Base-by-base conservation (phyloP, 2,888 invertebrate species). In the Elysia crispata region DNA sequence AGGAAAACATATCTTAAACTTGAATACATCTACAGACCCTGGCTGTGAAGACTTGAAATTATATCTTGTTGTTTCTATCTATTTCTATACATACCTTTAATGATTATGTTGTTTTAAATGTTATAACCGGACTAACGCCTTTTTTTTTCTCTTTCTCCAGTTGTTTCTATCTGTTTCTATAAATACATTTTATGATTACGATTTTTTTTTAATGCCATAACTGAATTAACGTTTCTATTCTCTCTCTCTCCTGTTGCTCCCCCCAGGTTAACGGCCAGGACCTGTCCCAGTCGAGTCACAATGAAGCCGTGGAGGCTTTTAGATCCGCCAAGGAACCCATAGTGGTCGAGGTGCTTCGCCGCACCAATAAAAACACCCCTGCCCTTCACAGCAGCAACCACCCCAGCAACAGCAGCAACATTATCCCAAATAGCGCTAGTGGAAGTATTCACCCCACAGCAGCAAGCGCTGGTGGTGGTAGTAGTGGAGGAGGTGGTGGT, bases 261-360 rank as follows among this genome's bases (percentile, higher is more conserved):
- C 86, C 87, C 0, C 88, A 92, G 92, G 91, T 92, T 81, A 92
- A 91, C 88, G 92, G 92, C 72, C 90, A 90, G 85, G 92, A 92
- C 82, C 84, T 92, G 79, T 90, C 91, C 33, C 89, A 90, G 83
- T 88, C 90, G n/a, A 87, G 88, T 62, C 92, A 92, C 83, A 91
- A 92, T 84, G 92, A 92, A 84, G 91, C 91, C 20, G 91, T 92
- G 57, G 90, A 91, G 81, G 91, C 92, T 30, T 92, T 92, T 87
- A 88, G 89, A 62, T 87, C 90, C 8, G 92, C 92, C 69, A 87
- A 89, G 79, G 92, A 92, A 84, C 92, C 92, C 28, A 91, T 92
- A 70, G 88, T 92, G 69, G 91, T 92, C 15, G 92, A 92, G 85
- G 91, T 92, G 18, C 83, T 91, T 33, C 86, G 92, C 50, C 86